Conservation (phyloP, 2,888 invertebrate species). For the Thyatira batis region DNA sequence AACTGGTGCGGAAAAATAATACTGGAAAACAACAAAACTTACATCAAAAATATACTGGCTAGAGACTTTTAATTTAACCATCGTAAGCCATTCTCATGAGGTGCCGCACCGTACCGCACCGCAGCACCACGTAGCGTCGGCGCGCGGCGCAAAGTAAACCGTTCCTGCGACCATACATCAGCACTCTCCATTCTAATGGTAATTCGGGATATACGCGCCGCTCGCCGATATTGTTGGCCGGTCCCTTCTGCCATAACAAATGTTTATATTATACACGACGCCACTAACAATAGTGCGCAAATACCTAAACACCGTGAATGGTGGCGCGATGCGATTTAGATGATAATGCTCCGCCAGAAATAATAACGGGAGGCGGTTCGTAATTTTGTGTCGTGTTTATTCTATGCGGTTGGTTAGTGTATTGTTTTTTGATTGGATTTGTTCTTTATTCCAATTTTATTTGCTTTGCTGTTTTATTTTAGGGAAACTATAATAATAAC, state of each 20-base stretch:
- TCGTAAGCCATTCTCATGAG: conserved; percentile 1
- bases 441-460: conserved; percentile 25
- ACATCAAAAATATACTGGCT: too few relatives aligned
- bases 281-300: conserved; percentile 82
- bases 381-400: conserved; percentile 61
- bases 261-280: conserved; percentile 83
- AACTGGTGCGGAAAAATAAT: too few relatives aligned
- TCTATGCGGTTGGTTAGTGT: conserved; percentile 36
- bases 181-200: conserved; percentile 76
- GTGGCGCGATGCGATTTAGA: conserved; percentile 79
- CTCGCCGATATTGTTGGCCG: conserved; percentile 68
- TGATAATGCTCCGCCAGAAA: conserved; percentile 75
- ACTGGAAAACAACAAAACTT: too few relatives aligned
- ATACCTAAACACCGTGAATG: conserved; percentile 80
- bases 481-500: too few relatives aligned
- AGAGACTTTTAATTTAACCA: neutral
- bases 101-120: too few relatives aligned
- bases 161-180: conserved; percentile 69
- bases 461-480: conserved; percentile 7
- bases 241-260: conserved; percentile 76
- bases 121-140: neutral
- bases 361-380: conserved; percentile 68
- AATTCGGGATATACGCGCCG: conserved; percentile 68
- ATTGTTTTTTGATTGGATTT: conserved; percentile 34
- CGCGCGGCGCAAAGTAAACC: conserved; percentile 32